Base-by-base conservation (phyloP, 30 jellyfish, hydroid and myxozoan genomes). In the Pseudorhiza aurosa region DNA sequence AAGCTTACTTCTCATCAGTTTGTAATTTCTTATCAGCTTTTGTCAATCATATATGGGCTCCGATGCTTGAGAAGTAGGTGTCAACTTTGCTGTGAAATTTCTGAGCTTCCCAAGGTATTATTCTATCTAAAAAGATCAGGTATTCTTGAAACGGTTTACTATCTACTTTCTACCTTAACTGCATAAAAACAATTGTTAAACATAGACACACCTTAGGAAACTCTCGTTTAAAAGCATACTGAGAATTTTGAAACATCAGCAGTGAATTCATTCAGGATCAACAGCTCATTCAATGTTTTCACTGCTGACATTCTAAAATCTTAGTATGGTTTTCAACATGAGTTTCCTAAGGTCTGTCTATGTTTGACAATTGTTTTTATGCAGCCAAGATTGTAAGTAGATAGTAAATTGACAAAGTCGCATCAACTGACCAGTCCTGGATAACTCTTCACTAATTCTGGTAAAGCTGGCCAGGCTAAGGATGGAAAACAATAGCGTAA, bases 181-280 rank as follows among this genome's bases (percentile, higher is more conserved):
- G 36, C 67, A 53, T 53, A 10, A 53, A 53, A 53, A 53, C 33
- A 21, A 21, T 14, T 36, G 17, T 36, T 53, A 2, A 53, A 53
- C 67, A 53, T 53, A 53, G 36, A 15, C 35, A 10, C 14, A 53
- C 67, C 67, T 47, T 7, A n/a, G 25, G 62, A 47, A 47, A 17
- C 22, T 53, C 67, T 18, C 24, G 22, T 21, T 19, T 18, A 36
- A 15, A 12, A 53, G 19, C 67, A 53, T 7, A 15, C 93, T 89
- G 46, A 89, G 83, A 75, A 87, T 96, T 12, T 72, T 89, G 72
- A 89, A 89, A 63, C 96, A 89, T 85, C 86, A 82, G 21, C 83
- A 89, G 74, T 89, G 97, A 56, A 89, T 70, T 62, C 82, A 89
- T 46, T 47, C 88, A 35, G 96, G 82, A 46, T 82, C 58, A 81